Evolutionary conservation across 2,113 vertebrate genomes (phyloP).

Genomic region (Myodes glareolus): DNA sequence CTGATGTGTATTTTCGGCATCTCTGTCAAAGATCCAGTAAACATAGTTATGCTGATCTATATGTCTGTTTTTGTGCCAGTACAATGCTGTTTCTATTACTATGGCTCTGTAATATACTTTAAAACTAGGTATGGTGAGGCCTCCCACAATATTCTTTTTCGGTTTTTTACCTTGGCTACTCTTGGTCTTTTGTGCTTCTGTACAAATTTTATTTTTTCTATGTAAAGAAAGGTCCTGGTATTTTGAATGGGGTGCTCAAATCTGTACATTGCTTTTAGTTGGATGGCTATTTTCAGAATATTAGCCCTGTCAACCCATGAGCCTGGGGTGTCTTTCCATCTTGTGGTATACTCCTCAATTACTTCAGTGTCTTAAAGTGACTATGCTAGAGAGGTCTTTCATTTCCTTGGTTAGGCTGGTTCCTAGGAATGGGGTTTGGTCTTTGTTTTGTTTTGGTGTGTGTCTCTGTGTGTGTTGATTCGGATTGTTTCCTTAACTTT

Average conservation of each 20-base stretch:
- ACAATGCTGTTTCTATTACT: background rate
- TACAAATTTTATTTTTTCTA: background rate
- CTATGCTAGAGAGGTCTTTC: background rate
- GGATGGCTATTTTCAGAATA: background rate
- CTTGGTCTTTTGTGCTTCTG: background rate
- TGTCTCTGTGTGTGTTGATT: background rate
- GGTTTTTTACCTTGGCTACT: background rate
- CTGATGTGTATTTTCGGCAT: background rate
- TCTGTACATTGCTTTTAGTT: background rate
- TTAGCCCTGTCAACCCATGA: background rate
- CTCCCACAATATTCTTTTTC: background rate
- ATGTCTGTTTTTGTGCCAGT: background rate
- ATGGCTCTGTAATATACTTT: background rate
- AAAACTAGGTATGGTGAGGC: background rate
- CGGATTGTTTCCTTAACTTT: background rate
- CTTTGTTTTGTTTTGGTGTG: no score
- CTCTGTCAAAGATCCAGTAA: background rate
- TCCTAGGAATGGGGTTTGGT: background rate
- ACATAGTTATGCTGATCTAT: background rate
- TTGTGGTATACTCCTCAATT: background rate
- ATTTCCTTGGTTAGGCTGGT: background rate
- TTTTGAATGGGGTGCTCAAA: background rate
- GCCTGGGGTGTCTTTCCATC: background rate
- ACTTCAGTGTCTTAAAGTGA: background rate
- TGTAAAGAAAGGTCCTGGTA: background rate